Evolutionary conservation across 2,113 vertebrate genomes (phyloP).

Genomic region (Athene noctua): DNA sequence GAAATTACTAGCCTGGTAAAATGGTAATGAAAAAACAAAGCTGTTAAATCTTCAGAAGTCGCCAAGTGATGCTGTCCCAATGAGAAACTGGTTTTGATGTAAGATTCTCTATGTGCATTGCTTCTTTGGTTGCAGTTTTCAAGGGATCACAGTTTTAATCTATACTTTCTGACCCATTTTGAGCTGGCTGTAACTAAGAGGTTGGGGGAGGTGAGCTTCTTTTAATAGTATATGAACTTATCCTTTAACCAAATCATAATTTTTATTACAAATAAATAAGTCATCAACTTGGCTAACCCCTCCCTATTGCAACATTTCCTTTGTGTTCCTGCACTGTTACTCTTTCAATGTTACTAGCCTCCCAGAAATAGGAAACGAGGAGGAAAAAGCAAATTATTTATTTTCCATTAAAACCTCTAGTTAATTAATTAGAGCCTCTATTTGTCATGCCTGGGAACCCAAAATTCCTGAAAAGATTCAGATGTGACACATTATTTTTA

Average conservation of each 20-base stretch:
- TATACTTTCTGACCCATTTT: background rate
- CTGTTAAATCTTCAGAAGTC: background rate
- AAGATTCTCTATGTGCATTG: background rate
- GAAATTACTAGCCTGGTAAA: constrained; percentile 36
- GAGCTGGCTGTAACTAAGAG: background rate
- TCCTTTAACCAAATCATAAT: background rate
- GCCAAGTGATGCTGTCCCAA: background rate
- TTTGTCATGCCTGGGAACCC: background rate
- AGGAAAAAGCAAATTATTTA: background rate
- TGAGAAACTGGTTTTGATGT: background rate
- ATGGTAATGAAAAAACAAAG: constrained; percentile 35
- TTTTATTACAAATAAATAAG: background rate
- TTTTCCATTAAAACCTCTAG: background rate
- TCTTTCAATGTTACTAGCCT: background rate
- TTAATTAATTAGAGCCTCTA: background rate
- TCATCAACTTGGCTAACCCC: background rate
- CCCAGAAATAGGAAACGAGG: background rate
- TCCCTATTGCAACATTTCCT: background rate
- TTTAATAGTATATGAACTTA: background rate
- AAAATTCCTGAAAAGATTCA: background rate
- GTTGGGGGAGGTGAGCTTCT: background rate
- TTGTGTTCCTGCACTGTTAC: background rate
- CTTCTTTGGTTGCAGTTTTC: background rate
- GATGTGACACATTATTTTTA: background rate
- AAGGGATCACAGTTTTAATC: background rate